These are phyloP conservation scores for Pseudoatta argentina DNA, from an alignment of 1,140 invertebrate genomes.

Conservation along the genomic window DNA sequence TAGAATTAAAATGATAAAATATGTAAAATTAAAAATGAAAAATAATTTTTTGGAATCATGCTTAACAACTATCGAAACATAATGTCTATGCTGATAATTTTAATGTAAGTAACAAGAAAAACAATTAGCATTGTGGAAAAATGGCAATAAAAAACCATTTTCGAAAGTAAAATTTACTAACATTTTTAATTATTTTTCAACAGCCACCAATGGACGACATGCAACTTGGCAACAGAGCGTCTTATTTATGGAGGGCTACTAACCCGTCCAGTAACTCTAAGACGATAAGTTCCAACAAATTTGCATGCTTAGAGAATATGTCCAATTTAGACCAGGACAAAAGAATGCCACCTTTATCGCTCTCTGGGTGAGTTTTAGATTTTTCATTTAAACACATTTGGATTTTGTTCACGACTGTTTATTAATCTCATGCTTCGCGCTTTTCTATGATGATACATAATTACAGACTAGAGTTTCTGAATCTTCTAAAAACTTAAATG, in stretches of 20 bases:
- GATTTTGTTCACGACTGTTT: neutral
- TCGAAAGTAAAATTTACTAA: too few species aligned
- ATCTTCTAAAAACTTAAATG: slow-evolving; percentile 76
- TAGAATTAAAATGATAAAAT: neutral
- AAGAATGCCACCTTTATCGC: slow-evolving; percentile 75
- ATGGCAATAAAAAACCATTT: neutral
- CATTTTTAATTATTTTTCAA: slow-evolving; percentile 12
- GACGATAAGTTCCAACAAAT: slow-evolving; percentile 83
- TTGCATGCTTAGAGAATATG: slow-evolving; percentile 84
- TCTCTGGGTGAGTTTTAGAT: slow-evolving; percentile 82
- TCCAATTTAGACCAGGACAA: slow-evolving; percentile 83
- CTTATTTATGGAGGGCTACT: slow-evolving; percentile 79
- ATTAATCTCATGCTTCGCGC: neutral
- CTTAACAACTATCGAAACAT: neutral
- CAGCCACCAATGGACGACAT: slow-evolving; percentile 84
- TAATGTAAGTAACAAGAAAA: neutral
- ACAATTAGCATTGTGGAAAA: neutral
- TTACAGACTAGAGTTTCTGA: slow-evolving; percentile 84
- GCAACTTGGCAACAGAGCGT: slow-evolving; percentile 82
- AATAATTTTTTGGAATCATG: too few species aligned
- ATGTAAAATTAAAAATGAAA: too few species aligned
- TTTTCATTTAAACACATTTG: neutral
- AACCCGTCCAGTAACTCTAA: slow-evolving; percentile 72
- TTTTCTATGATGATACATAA: slow-evolving; percentile 74
- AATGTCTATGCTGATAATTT: neutral